A percentile compares a stretch with the other conserved stretches of the same genome.
Conservation (phyloP, 2,113 vertebrate species). For the Seriola aureovittata region DNA sequence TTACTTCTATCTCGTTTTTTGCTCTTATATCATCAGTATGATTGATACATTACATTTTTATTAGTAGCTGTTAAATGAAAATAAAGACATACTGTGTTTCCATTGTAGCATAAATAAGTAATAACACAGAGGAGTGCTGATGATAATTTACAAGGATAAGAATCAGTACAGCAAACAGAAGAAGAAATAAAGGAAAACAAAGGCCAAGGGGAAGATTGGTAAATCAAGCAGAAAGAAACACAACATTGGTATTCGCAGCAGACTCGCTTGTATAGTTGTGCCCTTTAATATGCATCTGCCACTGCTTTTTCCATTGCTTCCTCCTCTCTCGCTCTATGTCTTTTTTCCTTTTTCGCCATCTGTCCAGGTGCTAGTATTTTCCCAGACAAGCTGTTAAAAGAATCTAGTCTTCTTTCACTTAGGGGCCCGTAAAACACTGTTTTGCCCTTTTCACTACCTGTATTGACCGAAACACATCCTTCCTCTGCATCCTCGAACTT, state of each 20-base stretch:
- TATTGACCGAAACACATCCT: not conserved
- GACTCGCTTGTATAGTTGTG: slow-evolving; percentile 12
- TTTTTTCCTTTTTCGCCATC: slow-evolving; percentile 28
- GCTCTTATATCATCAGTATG: too few relatives aligned
- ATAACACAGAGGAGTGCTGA: not conserved
- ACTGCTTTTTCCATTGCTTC: not conserved
- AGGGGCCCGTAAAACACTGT: not conserved
- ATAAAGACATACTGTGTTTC: not conserved
- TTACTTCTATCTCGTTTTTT: not conserved
- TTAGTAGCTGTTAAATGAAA: not conserved
- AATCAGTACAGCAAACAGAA: not conserved
- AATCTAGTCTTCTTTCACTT: slow-evolving; percentile 1
- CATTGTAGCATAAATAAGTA: not conserved
- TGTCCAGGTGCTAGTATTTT: slow-evolving; percentile 12
- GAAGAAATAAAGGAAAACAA: not conserved
- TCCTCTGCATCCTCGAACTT: not conserved
- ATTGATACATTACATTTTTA: not conserved
- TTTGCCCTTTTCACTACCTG: slow-evolving; percentile 34
- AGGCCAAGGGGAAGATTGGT: not conserved
- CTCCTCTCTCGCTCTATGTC: not conserved
- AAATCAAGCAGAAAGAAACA: slow-evolving; percentile 18
- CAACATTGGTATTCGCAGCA: slow-evolving; percentile 24
- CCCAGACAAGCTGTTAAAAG: slow-evolving; percentile 42
- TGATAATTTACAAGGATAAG: not conserved
- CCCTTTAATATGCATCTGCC: slow-evolving; percentile 13